A percentile compares a stretch with the other conserved stretches of the same genome.
phyloP scores from a whole-genome alignment of 2,797 vertebrate species.

The Microhierax caerulescens region DNA sequence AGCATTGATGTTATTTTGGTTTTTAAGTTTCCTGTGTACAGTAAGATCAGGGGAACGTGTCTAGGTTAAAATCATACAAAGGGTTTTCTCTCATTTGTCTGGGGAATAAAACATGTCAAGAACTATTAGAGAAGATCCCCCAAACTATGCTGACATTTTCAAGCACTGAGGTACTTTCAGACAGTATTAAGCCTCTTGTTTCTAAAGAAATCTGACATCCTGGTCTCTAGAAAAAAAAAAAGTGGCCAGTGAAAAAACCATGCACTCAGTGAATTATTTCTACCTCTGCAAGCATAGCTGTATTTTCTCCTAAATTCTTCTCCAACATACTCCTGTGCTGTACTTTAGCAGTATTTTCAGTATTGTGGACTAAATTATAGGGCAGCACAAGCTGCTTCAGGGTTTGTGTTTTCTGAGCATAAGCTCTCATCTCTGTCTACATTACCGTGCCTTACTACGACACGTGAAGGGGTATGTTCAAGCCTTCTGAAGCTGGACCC shows the following conservation, averaged over 20 bases:
- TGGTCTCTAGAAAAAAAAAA: not conserved
- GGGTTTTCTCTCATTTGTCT: slow-evolving; percentile 14
- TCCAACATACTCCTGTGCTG: not conserved
- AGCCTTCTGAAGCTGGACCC: not conserved
- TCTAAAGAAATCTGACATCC: slow-evolving; percentile 61
- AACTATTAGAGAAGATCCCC: slow-evolving; percentile 34
- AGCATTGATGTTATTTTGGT: not conserved
- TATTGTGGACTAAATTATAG: not conserved
- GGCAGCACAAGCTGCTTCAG: not conserved
- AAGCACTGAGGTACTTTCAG: slow-evolving; percentile 53
- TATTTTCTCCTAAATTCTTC: not conserved
- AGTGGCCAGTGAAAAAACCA: not conserved
- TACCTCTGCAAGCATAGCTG: not conserved
- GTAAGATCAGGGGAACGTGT: not conserved
- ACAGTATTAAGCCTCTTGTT: slow-evolving; percentile 18
- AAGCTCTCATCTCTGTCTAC: not conserved
- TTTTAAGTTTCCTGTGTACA: not conserved
- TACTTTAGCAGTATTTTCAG: not conserved
- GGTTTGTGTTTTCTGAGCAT: not conserved
- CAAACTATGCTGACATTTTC: slow-evolving; percentile 31
- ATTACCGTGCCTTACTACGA: not conserved
- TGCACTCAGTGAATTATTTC: not conserved
- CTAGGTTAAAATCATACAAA: slow-evolving; percentile 7
- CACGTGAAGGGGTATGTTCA: not conserved
- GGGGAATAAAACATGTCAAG: slow-evolving; percentile 50